These are phyloP conservation scores for Lutra lutra DNA, from an alignment of 2,797 vertebrate genomes.

Conservation along the genomic window DNA sequence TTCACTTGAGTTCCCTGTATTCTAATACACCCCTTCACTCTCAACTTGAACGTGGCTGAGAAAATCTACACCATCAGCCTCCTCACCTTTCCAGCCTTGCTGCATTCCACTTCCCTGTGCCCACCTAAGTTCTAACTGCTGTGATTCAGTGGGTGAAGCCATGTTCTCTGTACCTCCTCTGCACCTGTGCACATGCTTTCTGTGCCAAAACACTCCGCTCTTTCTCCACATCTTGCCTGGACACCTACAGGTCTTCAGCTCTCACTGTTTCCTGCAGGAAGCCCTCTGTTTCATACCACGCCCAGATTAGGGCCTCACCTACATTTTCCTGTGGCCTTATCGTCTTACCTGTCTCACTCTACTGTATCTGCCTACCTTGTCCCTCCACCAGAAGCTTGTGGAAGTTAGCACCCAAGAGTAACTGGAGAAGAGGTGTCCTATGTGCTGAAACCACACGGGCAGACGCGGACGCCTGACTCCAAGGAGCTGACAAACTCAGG, in stretches of 20 bases:
- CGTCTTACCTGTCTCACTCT: background rate
- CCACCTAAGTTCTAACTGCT: background rate
- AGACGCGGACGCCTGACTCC: background rate
- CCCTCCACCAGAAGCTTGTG: background rate
- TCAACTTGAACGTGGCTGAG: background rate
- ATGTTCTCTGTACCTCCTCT: background rate
- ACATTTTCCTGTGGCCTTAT: background rate
- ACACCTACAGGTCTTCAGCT: background rate
- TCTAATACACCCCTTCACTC: background rate
- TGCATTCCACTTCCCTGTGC: background rate
- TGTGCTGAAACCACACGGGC: background rate
- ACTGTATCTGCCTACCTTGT: background rate
- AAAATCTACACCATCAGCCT: background rate
- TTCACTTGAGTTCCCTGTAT: background rate
- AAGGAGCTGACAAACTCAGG: background rate
- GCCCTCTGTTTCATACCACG: fast-evolving
- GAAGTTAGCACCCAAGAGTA: background rate
- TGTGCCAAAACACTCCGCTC: background rate
- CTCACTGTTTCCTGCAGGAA: background rate
- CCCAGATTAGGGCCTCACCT: background rate
- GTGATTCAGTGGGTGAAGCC: background rate
- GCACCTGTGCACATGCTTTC: background rate
- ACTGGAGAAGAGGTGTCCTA: background rate
- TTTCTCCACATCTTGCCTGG: background rate
- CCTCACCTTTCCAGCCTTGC: background rate